Evolutionary conservation across 2,797 vertebrate genomes (phyloP), one percentile per base, ranked within the genome.

Genomic region (Clarias pachynema): DNA sequence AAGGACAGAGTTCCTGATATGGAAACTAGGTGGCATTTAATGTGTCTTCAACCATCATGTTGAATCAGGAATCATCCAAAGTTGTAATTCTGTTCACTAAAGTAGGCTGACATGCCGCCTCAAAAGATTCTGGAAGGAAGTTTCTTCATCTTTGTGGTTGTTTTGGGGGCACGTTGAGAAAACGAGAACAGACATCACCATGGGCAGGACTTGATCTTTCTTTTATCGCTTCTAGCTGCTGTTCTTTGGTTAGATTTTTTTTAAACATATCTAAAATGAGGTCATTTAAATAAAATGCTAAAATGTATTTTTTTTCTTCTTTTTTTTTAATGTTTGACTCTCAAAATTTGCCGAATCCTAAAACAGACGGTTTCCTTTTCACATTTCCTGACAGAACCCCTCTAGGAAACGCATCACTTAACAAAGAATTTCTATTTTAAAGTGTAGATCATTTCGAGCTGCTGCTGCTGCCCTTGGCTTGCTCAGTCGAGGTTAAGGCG

Each of bases 391-490:
- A 49, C 24, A 73, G 70, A 56, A 75, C 7, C 8, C 15, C 73
- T 75, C 56, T 20, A 75, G 26, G 73, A 75, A 75, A 8, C 44
- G 12, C 70, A 49, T 49, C 14, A 73, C 37, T 73, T 73, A 75
- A 31, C 8, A 31, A 56, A 20, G 49, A 74, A 29, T 75, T 57
- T 57, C 73, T 75, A 31, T 75, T 75, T 31, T 75, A 22, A 75
- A 75, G 73, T 22, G 26, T 22, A 22, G 73, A 75, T 75, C 73
- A 57, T 75, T 75, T 56, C 53, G 57, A 57, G 53, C 73, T 56
- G 49, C 49, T 20, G 49, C 49, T 20, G n/a, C 2, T 31, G 73
- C 73, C 26, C 26, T 56, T 31, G 53, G 73, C 73, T 57, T 31
- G 6, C 49, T 75, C 73, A 57, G 8, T 22, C 8, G 73, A 31